Evolutionary conservation across 2,113 vertebrate genomes (phyloP).

Genomic region (Prunella fulvescens): DNA sequence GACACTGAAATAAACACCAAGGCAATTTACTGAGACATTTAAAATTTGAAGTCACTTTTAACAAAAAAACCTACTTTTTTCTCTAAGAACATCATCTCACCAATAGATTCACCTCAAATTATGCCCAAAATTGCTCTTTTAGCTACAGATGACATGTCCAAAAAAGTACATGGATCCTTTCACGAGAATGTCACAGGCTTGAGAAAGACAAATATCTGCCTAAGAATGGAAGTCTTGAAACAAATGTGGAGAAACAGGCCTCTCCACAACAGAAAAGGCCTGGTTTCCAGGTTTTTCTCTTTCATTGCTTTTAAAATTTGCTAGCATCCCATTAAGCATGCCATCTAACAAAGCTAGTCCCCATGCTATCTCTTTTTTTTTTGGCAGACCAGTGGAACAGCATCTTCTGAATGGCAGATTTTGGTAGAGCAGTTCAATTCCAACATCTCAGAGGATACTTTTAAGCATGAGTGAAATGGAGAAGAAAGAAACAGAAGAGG

Average conservation of each 20-base stretch:
- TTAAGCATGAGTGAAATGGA: background rate
- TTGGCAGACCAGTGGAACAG: background rate
- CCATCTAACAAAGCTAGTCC: background rate
- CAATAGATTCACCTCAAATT: background rate
- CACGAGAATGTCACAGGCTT: background rate
- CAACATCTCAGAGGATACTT: background rate
- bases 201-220: background rate
- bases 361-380: background rate
- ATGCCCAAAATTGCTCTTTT: background rate
- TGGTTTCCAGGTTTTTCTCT: background rate
- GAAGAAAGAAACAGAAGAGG: background rate
- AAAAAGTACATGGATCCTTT: background rate
- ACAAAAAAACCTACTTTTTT: background rate
- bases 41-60: background rate
- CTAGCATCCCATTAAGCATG: background rate
- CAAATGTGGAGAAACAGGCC: background rate
- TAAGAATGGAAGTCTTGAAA: constrained; percentile 16
- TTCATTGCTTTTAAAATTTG: background rate
- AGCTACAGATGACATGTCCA: background rate
- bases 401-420: background rate
- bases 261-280: background rate
- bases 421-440: background rate
- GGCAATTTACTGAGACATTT: background rate
- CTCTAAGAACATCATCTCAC: background rate
- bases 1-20: background rate